phyloP scores from a whole-genome alignment of 2,113 vertebrate species.

The Seriola dumerili region DNA sequence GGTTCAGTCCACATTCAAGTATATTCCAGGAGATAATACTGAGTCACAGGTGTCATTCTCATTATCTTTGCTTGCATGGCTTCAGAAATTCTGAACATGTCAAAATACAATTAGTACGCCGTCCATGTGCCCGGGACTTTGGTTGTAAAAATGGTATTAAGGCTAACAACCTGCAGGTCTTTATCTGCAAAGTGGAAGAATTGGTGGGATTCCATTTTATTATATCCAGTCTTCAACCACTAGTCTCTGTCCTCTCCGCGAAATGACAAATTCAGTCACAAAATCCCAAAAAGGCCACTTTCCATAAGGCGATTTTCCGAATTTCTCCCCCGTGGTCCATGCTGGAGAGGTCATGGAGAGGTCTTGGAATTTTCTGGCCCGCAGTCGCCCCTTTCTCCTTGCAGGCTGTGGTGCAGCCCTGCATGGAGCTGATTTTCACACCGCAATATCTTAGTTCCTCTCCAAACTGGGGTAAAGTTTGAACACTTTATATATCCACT shows the following conservation, averaged over 20 bases:
- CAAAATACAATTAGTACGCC: slow-evolving; percentile 38
- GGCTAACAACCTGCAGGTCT: slow-evolving; percentile 22
- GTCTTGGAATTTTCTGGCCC: slow-evolving; percentile 31
- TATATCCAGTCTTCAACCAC: slow-evolving; percentile 43
- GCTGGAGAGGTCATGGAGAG: slow-evolving; percentile 40
- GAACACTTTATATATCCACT: slow-evolving; percentile 97
- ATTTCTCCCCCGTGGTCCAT: slow-evolving; percentile 23
- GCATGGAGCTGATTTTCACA: not conserved
- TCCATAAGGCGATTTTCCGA: slow-evolving; percentile 28
- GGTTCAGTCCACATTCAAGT: slow-evolving; percentile 80
- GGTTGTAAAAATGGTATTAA: slow-evolving; percentile 34
- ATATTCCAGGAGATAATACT: slow-evolving; percentile 83
- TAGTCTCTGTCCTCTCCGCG: slow-evolving; percentile 1
- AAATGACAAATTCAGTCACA: slow-evolving; percentile 28
- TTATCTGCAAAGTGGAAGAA: slow-evolving; percentile 37
- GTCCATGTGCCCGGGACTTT: slow-evolving; percentile 68
- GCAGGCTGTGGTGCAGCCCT: slow-evolving; percentile 5
- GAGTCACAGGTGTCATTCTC: slow-evolving; percentile 52
- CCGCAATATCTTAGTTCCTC: slow-evolving; percentile 64
- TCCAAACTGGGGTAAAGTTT: slow-evolving; percentile 80
- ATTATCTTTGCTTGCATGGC: slow-evolving; percentile 58
- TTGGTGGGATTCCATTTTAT: slow-evolving; percentile 31
- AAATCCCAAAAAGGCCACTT: slow-evolving; percentile 51
- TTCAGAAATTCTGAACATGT: slow-evolving; percentile 67
- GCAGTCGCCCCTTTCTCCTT: not conserved